phyloP scores from a whole-genome alignment of 2,888 invertebrate genomes.

The Diadegma fenestrale region DNA sequence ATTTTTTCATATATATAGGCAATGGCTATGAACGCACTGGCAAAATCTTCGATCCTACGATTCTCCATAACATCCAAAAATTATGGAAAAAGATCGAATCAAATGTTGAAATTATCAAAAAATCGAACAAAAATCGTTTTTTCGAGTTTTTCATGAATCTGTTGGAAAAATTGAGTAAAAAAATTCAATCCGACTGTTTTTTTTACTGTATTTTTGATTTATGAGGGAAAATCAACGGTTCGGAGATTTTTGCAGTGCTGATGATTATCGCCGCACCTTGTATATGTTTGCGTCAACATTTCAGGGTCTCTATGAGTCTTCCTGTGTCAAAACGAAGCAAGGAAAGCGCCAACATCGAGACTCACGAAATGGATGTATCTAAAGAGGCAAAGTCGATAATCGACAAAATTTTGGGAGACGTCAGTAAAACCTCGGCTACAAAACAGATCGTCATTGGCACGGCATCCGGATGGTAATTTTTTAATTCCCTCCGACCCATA shows the following conservation, averaged over 20 bases:
- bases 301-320: conserved; percentile 78
- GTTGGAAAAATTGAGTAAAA: background rate
- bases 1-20: background rate
- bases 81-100: background rate
- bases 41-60: background rate
- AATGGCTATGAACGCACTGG: background rate
- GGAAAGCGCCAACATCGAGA: conserved; percentile 77
- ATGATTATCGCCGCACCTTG: conserved; percentile 3
- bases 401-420: conserved; percentile 91
- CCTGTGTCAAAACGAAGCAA: conserved; percentile 79
- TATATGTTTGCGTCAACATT: conserved; percentile 7
- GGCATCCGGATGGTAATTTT: conserved; percentile 93
- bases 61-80: background rate
- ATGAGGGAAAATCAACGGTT: background rate
- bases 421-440: conserved; percentile 93
- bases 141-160: background rate
- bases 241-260: background rate
- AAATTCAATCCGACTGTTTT: background rate
- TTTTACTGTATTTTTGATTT: background rate
- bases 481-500: background rate
- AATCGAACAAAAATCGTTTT: background rate
- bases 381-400: conserved; percentile 89
- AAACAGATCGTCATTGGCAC: conserved; percentile 95
- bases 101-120: background rate
- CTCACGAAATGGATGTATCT: conserved; percentile 86